Evolutionary conservation across 2,888 invertebrate genomes (phyloP).

Genomic region (Dione juno): DNA sequence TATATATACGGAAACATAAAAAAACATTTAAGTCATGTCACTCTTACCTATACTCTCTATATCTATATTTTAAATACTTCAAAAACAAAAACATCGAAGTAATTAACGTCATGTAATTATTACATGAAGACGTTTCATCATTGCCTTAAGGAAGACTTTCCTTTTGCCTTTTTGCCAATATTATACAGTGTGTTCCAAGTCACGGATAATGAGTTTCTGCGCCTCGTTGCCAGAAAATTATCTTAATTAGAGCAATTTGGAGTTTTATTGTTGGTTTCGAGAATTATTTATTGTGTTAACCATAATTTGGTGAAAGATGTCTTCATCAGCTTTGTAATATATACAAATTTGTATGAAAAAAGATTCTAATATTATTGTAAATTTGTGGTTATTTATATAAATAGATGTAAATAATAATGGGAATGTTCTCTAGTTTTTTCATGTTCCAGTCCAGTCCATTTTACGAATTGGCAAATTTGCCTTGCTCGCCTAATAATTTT

Average conservation of each 20-base stretch:
- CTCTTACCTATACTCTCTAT: too few species aligned
- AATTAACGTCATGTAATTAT: not conserved
- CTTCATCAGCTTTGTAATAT: not conserved
- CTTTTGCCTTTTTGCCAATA: constrained; percentile 30
- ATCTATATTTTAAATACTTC: too few species aligned
- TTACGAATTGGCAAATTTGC: too few species aligned
- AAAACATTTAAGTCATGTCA: too few species aligned
- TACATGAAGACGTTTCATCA: not conserved
- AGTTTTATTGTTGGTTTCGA: constrained; percentile 21
- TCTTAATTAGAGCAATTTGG: constrained; percentile 40
- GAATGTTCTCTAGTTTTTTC: too few species aligned
- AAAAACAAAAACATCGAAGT: not conserved
- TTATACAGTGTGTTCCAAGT: constrained; percentile 36
- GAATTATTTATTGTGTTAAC: constrained; percentile 1
- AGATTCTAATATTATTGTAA: too few species aligned
- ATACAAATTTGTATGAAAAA: not conserved
- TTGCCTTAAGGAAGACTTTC: constrained; percentile 16
- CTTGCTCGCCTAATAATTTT: too few species aligned
- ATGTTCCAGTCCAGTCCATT: too few species aligned
- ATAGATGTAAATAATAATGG: too few species aligned
- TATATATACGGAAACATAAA: too few species aligned
- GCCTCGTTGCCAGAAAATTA: constrained; percentile 41
- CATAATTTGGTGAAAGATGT: not conserved
- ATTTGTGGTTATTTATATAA: too few species aligned
- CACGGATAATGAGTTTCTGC: constrained; percentile 39